A percentile compares a stretch with the other conserved stretches of the same genome.
phyloP scores from a whole-genome alignment of 2,888 invertebrate species.

The Agonopterix heracliana region DNA sequence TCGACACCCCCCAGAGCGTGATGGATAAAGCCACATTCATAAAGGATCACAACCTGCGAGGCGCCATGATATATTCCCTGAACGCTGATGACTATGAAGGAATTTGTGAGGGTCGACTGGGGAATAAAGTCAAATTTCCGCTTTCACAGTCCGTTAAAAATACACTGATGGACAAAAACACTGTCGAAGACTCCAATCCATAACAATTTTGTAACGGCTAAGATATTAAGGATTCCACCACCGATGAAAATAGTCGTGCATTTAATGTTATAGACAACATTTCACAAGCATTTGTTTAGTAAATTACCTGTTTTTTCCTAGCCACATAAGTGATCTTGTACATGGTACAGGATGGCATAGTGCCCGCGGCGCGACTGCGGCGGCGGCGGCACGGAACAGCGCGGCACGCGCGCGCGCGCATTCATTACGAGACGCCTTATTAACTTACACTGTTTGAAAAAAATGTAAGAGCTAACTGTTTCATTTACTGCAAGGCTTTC shows the following conservation, averaged over 20 bases:
- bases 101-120: constrained; percentile 53
- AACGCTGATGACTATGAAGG: constrained; percentile 86
- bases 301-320: constrained; percentile 60
- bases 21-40: constrained; percentile 82
- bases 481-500: constrained; percentile 41
- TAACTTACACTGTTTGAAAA: constrained; percentile 64
- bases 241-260: no score
- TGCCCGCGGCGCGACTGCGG: constrained; percentile 19
- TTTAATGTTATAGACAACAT: no score
- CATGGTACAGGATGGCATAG: constrained; percentile 65
- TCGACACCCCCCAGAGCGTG: constrained; percentile 83
- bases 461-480: constrained; percentile 44
- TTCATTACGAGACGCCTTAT: constrained; percentile 51
- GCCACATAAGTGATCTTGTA: constrained; percentile 70
- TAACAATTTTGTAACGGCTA: background rate
- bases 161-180: constrained; percentile 18
- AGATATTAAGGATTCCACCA: no score
- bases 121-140: constrained; percentile 26
- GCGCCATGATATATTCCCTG: constrained; percentile 89
- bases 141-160: constrained; percentile 37
- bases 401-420: constrained; percentile 51
- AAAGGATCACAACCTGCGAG: constrained; percentile 79
- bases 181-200: background rate
- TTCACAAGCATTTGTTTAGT: background rate
- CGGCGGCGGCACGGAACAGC: constrained; percentile 28